Base-by-base conservation (phyloP, 2,888 invertebrate genomes). In the Palloptera scutellata region DNA sequence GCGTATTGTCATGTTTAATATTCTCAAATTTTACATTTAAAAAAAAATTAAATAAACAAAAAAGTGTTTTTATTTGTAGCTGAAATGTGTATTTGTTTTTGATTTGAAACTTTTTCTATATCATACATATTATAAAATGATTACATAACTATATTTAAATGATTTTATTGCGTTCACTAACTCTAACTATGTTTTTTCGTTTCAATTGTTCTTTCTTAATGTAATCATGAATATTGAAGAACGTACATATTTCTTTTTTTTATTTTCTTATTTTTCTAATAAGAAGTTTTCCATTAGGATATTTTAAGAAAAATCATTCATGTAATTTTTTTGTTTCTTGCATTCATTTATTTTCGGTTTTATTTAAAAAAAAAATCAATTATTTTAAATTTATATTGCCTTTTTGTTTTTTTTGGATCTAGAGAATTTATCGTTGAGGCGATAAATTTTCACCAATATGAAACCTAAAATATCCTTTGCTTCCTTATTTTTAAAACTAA, bases 11-110 rank as follows among this genome's bases (percentile, higher is more conserved):
- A 55, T 19, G 43, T 59, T 63, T 63, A 15, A 43, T 45, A 51
- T 61, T 53, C n/a, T 54, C 54, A 55, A 41, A 51, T 64, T 11
- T 13, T 53, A 63, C 41, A 52, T 58, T 53, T 40, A 61, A 68
- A 54, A 67, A 71, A 72, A 60, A 57, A 42, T 58, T 68, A n/a
- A 19, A 55, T 51, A 65, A 57, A 62, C 30, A 15, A 61, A 51
- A 48, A 42, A 45, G 43, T 70, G 54, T 58, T 71, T 74, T 77
- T 74, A 71, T 62, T 74, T 74, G 71, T 74, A 72, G 73, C 68
- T 68, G 70, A 71, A 68, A 72, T 71, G 71, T 71, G 69, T 70
- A 43, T 65, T 70, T 30, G 30, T 30, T 30, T 30, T 30, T 30
- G 6, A 30, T 30, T 12, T 20, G 19, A 48, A 20, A 19, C 11